These are phyloP conservation scores for Melanitta fusca DNA, from an alignment of 2,797 vertebrate species.

Conservation along the genomic window DNA sequence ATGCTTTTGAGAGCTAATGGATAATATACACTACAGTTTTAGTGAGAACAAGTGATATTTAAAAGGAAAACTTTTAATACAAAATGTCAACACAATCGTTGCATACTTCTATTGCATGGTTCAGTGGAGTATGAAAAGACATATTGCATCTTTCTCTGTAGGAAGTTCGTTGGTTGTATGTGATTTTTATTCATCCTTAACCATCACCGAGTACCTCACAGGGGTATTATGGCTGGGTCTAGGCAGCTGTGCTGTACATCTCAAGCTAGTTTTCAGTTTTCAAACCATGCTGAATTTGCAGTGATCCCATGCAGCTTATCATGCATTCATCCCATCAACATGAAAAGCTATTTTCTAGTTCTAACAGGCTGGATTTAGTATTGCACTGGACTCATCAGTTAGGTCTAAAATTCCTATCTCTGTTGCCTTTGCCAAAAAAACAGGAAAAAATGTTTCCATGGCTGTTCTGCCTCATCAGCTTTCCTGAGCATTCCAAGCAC, in stretches of 20 bases:
- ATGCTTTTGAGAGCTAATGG: neutral
- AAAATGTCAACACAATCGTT: neutral
- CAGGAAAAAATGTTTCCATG: neutral
- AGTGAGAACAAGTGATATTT: neutral
- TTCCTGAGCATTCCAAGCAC: neutral
- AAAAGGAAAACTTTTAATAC: neutral
- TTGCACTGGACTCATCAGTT: neutral
- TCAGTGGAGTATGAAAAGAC: neutral
- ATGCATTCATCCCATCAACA: neutral
- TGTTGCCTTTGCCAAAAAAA: neutral
- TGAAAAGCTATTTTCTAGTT: slow-evolving; percentile 29
- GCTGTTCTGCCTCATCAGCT: neutral
- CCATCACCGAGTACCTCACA: neutral
- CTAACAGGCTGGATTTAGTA: slow-evolving; percentile 15
- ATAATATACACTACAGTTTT: neutral
- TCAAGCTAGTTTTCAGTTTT: neutral
- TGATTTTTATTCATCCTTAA: neutral
- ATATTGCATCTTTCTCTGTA: neutral
- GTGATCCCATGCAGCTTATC: neutral
- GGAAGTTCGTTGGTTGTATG: neutral
- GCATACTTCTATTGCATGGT: neutral
- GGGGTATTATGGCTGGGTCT: neutral
- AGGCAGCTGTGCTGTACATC: neutral
- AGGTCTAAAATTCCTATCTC: neutral
- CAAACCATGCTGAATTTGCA: neutral